Base-by-base conservation (phyloP, 2,113 vertebrate genomes). In the Hiodon tergisus region DNA sequence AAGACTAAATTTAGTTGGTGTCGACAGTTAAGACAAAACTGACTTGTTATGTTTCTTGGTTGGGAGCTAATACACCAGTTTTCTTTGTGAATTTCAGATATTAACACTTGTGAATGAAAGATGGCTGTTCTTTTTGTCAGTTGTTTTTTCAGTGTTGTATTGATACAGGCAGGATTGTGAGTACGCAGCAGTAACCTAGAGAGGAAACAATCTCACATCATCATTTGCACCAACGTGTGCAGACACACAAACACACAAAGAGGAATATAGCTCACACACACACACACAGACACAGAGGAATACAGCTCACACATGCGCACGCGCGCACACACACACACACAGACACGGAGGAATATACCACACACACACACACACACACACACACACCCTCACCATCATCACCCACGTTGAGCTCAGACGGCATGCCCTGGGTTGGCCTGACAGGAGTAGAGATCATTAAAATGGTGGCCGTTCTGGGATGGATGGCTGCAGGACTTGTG, bases 321-420 rank as follows among this genome's bases (percentile, higher is more conserved):
- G 78, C 77, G 2, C 31, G 2, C 31, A 31, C 31, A 71, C 9
- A 47, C 16, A 71, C 31, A 48, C 31, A 69, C 50, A 53, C 13
- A 76, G 1, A 31, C 31, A 31, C 0, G 2, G 31, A 31, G 31
- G 31, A 31, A 31, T 31, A 31, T 31, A 31, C 1, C 51, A 13
- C 14, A 52, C 51, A 14, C 61, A 78, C 79, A 81, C 31, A 31
- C 31, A 31, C 77, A 84, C 83, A 82, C 85, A 76, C 70, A 74
- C 66, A 69, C 72, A 74, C 66, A 55, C 54, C 53, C 81, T 76
- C 47, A 91, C 91, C 87, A 77, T 91, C 87, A 80, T 84, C 85
- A 9, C 89, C 86, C 17, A 90, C 83, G 58, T 92, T 91, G 67
- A 92, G 88, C 78, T 88, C 85, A 55, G 89, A 81, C 1, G 84